phyloP scores from a whole-genome alignment of 2,888 invertebrate genomes.

The Phorcus lineatus region DNA sequence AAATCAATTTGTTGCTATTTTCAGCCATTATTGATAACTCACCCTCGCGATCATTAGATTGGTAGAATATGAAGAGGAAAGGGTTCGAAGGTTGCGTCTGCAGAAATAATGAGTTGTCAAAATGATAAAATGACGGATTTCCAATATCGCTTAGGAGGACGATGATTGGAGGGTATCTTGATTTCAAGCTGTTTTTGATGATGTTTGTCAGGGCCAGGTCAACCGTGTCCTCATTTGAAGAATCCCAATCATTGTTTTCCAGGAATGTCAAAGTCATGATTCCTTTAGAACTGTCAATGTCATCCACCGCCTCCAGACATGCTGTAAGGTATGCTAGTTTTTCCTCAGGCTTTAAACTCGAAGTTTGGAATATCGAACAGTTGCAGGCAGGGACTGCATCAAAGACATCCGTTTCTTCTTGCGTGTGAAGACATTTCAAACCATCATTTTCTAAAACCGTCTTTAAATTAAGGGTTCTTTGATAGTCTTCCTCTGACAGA shows the following conservation, averaged over 20 bases:
- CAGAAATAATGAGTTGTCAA: conserved; percentile 8
- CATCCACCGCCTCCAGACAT: neutral
- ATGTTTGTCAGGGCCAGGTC: neutral
- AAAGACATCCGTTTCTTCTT: neutral
- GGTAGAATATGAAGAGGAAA: neutral
- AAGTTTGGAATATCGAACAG: neutral
- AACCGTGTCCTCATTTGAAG: neutral
- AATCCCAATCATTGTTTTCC: neutral
- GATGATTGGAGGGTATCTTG: neutral
- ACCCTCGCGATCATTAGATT: neutral
- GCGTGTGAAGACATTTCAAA: neutral
- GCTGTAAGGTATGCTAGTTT: neutral
- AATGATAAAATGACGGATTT: neutral
- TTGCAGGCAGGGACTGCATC: neutral
- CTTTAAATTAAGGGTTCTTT: neutral
- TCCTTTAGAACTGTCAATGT: neutral
- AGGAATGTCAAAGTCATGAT: neutral
- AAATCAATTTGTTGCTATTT: conserved; percentile 12
- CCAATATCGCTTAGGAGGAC: neutral
- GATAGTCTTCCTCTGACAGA: conserved; percentile 7
- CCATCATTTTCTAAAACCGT: neutral
- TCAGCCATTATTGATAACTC: neutral
- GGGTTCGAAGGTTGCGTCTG: conserved; percentile 10
- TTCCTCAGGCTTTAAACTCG: neutral
- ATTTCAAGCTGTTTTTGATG: neutral